Evolutionary conservation across 2,888 invertebrate species (phyloP).

Genomic region (Schrankia costaestrigalis): DNA sequence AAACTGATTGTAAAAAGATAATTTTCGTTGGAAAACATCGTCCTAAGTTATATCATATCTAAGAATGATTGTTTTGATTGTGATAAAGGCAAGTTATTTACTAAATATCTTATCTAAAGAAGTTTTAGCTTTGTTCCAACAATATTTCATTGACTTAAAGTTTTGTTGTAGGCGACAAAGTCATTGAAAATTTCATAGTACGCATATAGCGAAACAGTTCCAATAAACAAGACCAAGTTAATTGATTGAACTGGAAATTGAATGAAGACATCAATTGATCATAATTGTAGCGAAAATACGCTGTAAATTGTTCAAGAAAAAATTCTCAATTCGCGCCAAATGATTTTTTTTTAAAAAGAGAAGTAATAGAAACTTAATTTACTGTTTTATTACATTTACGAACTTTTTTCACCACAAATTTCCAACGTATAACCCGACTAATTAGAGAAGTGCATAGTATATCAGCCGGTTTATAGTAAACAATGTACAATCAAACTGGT

Average conservation of each 20-base stretch:
- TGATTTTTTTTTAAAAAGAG: constrained; percentile 18
- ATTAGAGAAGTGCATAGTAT: constrained; percentile 40
- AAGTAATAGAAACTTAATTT: too few species aligned
- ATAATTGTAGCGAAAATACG: constrained; percentile 54
- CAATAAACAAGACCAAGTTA: constrained; percentile 34
- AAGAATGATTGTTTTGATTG: constrained; percentile 16
- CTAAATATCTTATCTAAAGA: constrained; percentile 4
- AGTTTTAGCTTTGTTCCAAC: constrained; percentile 7
- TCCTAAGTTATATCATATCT: too few species aligned
- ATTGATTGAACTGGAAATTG: constrained; percentile 52
- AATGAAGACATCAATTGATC: constrained; percentile 57
- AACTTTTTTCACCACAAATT: constrained; percentile 32
- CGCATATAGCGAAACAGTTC: constrained; percentile 26
- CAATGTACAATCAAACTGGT: constrained; percentile 53
- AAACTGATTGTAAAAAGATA: too few species aligned
- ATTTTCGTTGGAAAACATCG: too few species aligned
- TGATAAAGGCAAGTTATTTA: constrained; percentile 9
- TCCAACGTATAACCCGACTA: constrained; percentile 47
- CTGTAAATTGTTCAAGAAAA: constrained; percentile 45
- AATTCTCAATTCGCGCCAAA: constrained; percentile 27
- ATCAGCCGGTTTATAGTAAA: constrained; percentile 44
- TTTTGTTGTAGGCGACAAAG: constrained; percentile 4
- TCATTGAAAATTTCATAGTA: constrained; percentile 9
- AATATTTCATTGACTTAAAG: constrained; percentile 6
- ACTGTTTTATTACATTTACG: constrained; percentile 4